Base-by-base conservation (phyloP, 2,888 invertebrate genomes). In the Petrolisthes manimaculis region DNA sequence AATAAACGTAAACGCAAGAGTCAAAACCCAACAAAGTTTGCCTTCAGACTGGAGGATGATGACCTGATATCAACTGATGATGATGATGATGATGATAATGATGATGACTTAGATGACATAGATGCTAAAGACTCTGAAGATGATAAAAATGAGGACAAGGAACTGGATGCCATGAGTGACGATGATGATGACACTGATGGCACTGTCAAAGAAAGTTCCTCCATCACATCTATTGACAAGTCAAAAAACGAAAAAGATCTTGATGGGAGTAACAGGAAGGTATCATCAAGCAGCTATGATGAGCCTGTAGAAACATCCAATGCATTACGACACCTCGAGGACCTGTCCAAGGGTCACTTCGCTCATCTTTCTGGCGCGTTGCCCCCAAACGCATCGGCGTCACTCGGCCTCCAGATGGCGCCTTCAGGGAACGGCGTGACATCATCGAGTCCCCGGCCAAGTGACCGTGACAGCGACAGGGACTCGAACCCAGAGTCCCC, bases 1-100 rank as follows among this genome's bases (percentile, higher is more conserved):
- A 91, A 89, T 56, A 95, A 95, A 92, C 94, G 97, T 86, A 98
- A 98, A 93, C 94, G 97, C 55, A 98, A 98, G 93, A 97, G 96
- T 92, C 95, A 96, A 92, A 97, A 97, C 93, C 97, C 97, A 0
- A 97, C 96, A 1, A 95, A 96, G 91, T 95, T 97, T 92, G 95
- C 96, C n/a, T 93, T 93, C 71, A 94, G 95, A 54, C 84, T 90
- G 54, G 92, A 91, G 69, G 92, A 92, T 90, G 92, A 92, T 55
- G 93, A 94, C 83, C 94, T 94, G 78, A 94, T 95, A 86, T 94
- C 94, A 71, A 92, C 92, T 78, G 95, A 95, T 91, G 95, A 95
- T 18, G 89, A 92, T 89, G 91, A 92, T 77, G 92, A 91, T 80
- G 91, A 92, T 53, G 91, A 91, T 24, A 89, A 90, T 61, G 88